Base-by-base conservation (phyloP, 2,113 vertebrate species). In the Pongo abelii region DNA sequence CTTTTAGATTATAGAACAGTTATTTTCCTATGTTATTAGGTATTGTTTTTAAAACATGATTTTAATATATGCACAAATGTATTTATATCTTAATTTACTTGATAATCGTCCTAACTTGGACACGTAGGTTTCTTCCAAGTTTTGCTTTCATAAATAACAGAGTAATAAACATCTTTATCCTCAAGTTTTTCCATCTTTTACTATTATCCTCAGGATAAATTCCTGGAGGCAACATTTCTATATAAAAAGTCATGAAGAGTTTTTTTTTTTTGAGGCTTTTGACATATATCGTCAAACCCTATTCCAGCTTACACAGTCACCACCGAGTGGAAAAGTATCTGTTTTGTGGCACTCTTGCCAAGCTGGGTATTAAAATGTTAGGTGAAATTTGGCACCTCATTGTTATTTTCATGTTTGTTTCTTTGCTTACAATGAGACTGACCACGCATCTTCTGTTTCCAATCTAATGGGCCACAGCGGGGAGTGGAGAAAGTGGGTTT, bases 101-200 rank as follows among this genome's bases (percentile, higher is more conserved):
- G 77, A 74, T 84, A 92, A 94, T 57, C 92, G 35, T 35, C 61
- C 46, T 92, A 80, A 83, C 32, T 89, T 22, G 55, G 61, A 50
- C 43, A 85, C 81, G 74, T 75, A 61, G 30, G 7, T 70, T 30
- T 40, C 74, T 96, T 89, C 40, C 25, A 48, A 8, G 74, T 77
- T 93, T 91, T 89, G 48, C 32, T 89, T 85, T 93, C 55, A 75
- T 75, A 95, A 92, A 38, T 43, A 86, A 79, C 35, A 93, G 59
- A 79, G 6, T 78, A 67, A 91, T 85, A 80, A 85, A 50, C 35
- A 79, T 83, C 74, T 92, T 94, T 83, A 75, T 75, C 30, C 32
- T 95, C 38, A 32, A 57, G 10, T 27, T 43, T 80, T 87, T 81
- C 77, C 16, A 5, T 90, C 38, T 89, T 77, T 89, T 80, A 89